A percentile compares a stretch with the other conserved stretches of the same genome.
phyloP scores from a whole-genome alignment of 2,113 vertebrate genomes.

The Vicugna pacos region DNA sequence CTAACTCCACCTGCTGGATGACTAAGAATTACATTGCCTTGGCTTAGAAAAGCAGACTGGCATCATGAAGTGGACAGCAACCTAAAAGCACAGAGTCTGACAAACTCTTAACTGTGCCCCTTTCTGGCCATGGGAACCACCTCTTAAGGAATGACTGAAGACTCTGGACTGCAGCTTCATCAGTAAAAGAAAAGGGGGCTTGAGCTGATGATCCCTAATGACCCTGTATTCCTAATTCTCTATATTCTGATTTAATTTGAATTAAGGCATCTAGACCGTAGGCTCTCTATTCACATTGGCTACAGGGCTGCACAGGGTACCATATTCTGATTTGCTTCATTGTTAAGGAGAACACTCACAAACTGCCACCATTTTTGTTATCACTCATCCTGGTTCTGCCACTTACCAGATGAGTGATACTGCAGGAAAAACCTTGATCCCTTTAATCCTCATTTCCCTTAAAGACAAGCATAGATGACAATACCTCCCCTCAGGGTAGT shows the following conservation, averaged over 20 bases:
- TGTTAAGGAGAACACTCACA: background rate
- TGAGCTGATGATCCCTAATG: background rate
- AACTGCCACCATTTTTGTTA: background rate
- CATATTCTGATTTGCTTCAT: background rate
- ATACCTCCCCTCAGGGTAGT: background rate
- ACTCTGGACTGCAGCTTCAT: background rate
- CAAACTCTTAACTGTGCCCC: background rate
- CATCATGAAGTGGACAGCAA: background rate
- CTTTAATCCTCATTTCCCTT: background rate
- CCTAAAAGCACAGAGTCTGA: background rate
- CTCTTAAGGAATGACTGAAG: background rate
- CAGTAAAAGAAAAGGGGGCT: background rate
- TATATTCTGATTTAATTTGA: background rate
- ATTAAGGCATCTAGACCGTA: background rate
- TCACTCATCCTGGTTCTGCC: background rate
- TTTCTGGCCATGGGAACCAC: background rate
- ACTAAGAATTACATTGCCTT: background rate
- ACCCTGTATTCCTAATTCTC: background rate
- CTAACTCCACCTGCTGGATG: slow-evolving; percentile 74
- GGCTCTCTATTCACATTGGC: background rate
- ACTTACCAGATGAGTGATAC: background rate
- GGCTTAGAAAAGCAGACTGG: background rate
- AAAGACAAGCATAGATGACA: background rate
- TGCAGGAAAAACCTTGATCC: background rate
- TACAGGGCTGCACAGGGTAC: no score